These are phyloP conservation scores for Hycleus phaleratus DNA, from an alignment of 1,140 invertebrate genomes.

Conservation along the genomic window DNA sequence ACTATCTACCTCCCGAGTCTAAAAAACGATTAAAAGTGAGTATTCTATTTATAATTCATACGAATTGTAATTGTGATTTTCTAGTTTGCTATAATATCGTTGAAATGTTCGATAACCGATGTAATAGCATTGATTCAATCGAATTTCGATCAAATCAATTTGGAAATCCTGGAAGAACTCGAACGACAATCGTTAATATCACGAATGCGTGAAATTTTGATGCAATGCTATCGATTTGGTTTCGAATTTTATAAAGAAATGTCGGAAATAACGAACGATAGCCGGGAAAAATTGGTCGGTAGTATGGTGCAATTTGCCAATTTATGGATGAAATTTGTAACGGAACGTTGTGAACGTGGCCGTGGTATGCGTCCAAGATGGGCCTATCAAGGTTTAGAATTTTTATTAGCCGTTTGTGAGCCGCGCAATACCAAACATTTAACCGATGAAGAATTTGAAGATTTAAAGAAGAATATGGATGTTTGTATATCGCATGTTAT, in stretches of 20 bases:
- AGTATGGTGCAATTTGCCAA: slow-evolving; percentile 66
- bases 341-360: slow-evolving; percentile 71
- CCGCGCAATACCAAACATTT: slow-evolving; percentile 69
- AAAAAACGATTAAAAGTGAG: slow-evolving; percentile 55
- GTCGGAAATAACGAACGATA: slow-evolving; percentile 38
- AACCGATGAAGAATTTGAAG: slow-evolving; percentile 69
- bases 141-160: slow-evolving; percentile 46
- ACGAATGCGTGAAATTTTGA: slow-evolving; percentile 69
- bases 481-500: slow-evolving; percentile 74
- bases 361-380: slow-evolving; percentile 74
- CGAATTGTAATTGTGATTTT: slow-evolving; percentile 1
- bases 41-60: neutral
- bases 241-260: slow-evolving; percentile 86
- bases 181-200: slow-evolving; percentile 46
- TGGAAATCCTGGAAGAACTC: slow-evolving; percentile 49
- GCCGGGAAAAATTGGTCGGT: slow-evolving; percentile 25
- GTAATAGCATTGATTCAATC: slow-evolving; percentile 58
- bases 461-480: slow-evolving; percentile 38
- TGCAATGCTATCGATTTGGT: slow-evolving; percentile 80
- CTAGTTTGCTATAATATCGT: slow-evolving; percentile 52
- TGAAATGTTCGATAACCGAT: slow-evolving; percentile 53
- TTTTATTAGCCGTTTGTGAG: slow-evolving; percentile 73
- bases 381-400: slow-evolving; percentile 80
- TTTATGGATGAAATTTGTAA: slow-evolving; percentile 83
- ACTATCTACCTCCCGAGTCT: slow-evolving; percentile 47